Conservation (phyloP, 2,797 vertebrate genomes). For the Apogon talboti region DNA sequence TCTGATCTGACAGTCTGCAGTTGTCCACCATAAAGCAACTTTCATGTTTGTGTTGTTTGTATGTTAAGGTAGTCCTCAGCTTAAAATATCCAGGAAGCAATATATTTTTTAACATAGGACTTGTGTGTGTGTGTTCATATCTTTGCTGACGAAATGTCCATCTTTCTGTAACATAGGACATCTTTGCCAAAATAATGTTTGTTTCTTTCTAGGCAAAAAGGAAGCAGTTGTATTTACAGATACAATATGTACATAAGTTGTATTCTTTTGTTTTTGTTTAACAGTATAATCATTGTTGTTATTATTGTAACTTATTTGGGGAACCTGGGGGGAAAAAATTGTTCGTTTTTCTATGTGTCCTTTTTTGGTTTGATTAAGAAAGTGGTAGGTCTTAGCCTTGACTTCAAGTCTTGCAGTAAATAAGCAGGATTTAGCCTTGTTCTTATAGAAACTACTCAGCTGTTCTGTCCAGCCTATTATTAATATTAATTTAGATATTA, state of each 20-base stretch:
- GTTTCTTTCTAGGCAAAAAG: constrained; percentile 60
- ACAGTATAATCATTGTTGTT: constrained; percentile 69
- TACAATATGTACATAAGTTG: constrained; percentile 78
- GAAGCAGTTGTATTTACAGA: constrained; percentile 69
- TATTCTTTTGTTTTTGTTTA: constrained; percentile 64
- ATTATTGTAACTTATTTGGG: constrained; percentile 78
- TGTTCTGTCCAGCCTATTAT: constrained; percentile 59
- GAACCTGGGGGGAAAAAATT: constrained; percentile 13
- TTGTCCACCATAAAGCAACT: constrained; percentile 37
- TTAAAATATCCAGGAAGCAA: constrained; percentile 77
- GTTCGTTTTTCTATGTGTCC: constrained; percentile 56
- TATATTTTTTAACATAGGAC: constrained; percentile 80
- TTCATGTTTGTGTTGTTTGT: constrained; percentile 59
- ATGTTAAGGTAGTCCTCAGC: constrained; percentile 63
- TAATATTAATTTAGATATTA: constrained; percentile 42
- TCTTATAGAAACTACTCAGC: constrained; percentile 66
- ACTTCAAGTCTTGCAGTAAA: constrained; percentile 67
- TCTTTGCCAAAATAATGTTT: constrained; percentile 73
- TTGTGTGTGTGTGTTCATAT: constrained; percentile 62
- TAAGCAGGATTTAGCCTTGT: constrained; percentile 77
- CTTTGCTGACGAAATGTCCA: constrained; percentile 59
- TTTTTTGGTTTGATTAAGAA: constrained; percentile 54
- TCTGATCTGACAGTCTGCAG: constrained; percentile 42
- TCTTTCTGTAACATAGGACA: constrained; percentile 67
- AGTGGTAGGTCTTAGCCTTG: constrained; percentile 72